A percentile compares a stretch with the other conserved stretches of the same genome.
Evolutionary conservation across 1,140 invertebrate species (phyloP).

Genomic region (Trachymyrmex cornetzi): DNA sequence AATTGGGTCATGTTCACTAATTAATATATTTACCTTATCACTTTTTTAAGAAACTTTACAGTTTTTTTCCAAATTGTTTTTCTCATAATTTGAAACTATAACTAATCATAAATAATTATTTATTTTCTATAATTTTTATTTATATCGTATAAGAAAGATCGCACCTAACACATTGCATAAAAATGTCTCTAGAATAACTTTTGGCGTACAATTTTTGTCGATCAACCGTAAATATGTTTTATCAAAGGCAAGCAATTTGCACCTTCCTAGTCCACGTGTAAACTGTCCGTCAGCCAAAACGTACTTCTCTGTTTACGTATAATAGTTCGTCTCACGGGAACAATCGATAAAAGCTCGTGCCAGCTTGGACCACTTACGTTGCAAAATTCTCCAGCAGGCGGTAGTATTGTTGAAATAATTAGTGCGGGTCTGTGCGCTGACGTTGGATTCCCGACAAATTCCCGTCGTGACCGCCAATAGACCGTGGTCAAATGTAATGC

Average conservation of each 20-base stretch:
- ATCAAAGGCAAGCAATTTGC: not conserved
- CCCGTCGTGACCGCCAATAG: constrained; percentile 27
- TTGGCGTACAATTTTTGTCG: not conserved
- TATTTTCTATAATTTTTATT: constrained; percentile 3
- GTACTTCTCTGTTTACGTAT: not conserved
- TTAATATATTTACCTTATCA: not conserved
- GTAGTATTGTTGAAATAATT: constrained; percentile 37
- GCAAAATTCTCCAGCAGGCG: constrained; percentile 16
- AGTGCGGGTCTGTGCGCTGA: not conserved
- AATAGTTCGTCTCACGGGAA: constrained; percentile 10
- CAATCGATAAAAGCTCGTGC: constrained; percentile 15
- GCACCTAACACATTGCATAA: not conserved
- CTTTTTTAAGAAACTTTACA: not conserved
- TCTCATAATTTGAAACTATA: no score
- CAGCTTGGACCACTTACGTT: not conserved
- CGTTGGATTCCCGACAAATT: constrained; percentile 17
- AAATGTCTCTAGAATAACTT: not conserved
- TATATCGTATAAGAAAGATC: not conserved
- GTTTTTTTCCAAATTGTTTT: not conserved
- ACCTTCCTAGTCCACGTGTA: not conserved
- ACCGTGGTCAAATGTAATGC: constrained; percentile 56
- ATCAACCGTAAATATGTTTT: not conserved
- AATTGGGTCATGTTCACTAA: no score
- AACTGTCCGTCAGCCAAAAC: not conserved
- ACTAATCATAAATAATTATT: not conserved